phyloP scores from a whole-genome alignment of 2,113 vertebrate species.

The Microcebus jonahi region DNA sequence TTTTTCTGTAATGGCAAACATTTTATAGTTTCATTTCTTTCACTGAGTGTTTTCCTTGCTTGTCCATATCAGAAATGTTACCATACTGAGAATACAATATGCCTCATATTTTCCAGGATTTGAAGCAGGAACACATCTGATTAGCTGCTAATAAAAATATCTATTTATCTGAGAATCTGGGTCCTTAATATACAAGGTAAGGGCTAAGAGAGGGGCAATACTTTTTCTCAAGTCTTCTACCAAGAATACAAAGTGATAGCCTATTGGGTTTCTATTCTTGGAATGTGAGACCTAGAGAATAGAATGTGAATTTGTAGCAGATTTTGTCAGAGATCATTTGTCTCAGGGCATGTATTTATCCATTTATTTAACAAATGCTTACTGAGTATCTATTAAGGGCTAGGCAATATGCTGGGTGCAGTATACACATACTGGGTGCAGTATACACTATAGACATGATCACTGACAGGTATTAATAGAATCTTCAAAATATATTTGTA shows the following conservation, averaged over 20 bases:
- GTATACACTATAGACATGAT: not conserved
- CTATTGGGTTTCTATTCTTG: not conserved
- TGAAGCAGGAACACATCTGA: not conserved
- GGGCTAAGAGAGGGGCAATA: not conserved
- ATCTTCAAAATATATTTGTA: conserved; percentile 14
- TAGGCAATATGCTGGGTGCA: not conserved
- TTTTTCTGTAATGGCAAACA: not conserved
- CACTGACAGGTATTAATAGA: not conserved
- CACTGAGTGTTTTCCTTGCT: not conserved
- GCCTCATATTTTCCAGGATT: not conserved
- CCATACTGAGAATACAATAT: not conserved
- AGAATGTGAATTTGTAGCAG: not conserved
- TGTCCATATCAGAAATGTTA: not conserved
- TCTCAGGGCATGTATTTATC: not conserved
- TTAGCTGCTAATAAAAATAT: not conserved
- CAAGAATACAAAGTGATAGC: not conserved
- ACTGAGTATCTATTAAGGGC: not conserved
- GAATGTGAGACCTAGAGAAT: not conserved
- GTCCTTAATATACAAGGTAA: not conserved
- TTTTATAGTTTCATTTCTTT: not conserved
- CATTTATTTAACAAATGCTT: not conserved
- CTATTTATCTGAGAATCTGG: not conserved
- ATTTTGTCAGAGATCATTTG: not conserved
- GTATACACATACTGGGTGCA: not conserved
- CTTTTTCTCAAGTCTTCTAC: not conserved